Percentiles rank a stretch among this genome's conserved stretches.
These are phyloP conservation scores for Saturnia japonica DNA, from an alignment of 2,888 invertebrate species.

Conservation along the genomic window DNA sequence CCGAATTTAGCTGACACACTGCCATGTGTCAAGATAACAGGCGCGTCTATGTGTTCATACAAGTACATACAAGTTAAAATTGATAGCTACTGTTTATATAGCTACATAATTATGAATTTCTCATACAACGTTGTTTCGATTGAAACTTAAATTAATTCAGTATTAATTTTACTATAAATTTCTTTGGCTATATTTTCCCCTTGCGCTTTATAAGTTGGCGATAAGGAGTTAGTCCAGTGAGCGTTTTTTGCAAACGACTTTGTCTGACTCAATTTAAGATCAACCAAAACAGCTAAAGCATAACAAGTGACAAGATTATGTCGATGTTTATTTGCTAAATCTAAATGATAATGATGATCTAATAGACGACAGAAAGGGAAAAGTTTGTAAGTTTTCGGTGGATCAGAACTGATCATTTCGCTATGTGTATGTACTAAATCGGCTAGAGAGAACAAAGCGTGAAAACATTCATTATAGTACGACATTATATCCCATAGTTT, in stretches of 20 bases:
- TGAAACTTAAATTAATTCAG: background rate
- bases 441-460: background rate
- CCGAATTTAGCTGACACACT: too few relatives aligned
- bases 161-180: constrained; percentile 9
- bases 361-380: constrained; percentile 16
- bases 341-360: background rate
- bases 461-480: background rate
- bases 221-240: background rate
- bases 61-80: too few relatives aligned
- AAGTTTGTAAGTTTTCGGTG: background rate
- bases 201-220: background rate
- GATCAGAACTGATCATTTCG: constrained; percentile 1
- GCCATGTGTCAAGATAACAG: too few relatives aligned
- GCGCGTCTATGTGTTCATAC: too few relatives aligned
- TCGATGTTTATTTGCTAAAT: constrained; percentile 2
- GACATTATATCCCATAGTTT: constrained; percentile 11
- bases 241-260: constrained; percentile 10
- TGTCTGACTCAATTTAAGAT: constrained; percentile 7
- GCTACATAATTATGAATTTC: too few relatives aligned
- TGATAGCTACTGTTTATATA: too few relatives aligned
- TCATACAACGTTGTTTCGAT: background rate
- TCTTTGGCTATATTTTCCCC: constrained; percentile 4
- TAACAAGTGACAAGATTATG: constrained; percentile 2
- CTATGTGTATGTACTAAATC: background rate
- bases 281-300: constrained; percentile 15